phyloP scores from a whole-genome alignment of 2,113 vertebrate genomes.

The Trichomycterus rosablanca region DNA sequence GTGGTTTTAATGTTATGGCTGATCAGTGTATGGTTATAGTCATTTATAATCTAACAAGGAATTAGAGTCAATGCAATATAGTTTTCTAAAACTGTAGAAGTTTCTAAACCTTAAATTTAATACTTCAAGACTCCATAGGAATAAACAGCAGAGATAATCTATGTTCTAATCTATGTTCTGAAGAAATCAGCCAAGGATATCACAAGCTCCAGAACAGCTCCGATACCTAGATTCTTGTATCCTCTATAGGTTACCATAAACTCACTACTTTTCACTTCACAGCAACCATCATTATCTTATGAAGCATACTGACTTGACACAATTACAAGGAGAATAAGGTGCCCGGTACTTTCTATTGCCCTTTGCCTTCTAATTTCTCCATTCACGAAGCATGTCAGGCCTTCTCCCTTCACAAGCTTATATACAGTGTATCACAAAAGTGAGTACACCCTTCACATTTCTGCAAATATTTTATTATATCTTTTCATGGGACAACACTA shows the following conservation, averaged over 20 bases:
- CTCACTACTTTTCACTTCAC: conserved; percentile 25
- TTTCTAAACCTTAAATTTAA: no score
- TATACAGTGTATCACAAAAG: no score
- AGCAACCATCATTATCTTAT: conserved; percentile 39
- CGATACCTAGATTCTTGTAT: conserved; percentile 9
- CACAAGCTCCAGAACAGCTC: background rate
- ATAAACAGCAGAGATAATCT: conserved; percentile 6
- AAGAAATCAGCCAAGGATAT: conserved; percentile 17
- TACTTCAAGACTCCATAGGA: background rate
- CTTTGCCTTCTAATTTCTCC: conserved; percentile 40
- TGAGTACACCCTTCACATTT: no score
- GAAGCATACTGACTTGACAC: conserved; percentile 38
- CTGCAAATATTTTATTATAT: no score
- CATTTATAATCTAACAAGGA: no score
- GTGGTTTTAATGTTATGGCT: no score
- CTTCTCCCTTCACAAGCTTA: conserved; percentile 32
- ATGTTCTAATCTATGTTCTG: conserved; percentile 15
- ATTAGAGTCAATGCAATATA: no score
- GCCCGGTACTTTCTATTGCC: conserved; percentile 30
- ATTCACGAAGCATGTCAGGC: background rate
- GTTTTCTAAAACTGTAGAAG: no score
- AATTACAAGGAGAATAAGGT: conserved; percentile 41
- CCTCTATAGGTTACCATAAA: conserved; percentile 6
- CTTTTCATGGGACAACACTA: no score
- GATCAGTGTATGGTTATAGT: no score